These are phyloP conservation scores for Chorisops tibialis DNA, from an alignment of 2,888 invertebrate species.

Conservation along the genomic window DNA sequence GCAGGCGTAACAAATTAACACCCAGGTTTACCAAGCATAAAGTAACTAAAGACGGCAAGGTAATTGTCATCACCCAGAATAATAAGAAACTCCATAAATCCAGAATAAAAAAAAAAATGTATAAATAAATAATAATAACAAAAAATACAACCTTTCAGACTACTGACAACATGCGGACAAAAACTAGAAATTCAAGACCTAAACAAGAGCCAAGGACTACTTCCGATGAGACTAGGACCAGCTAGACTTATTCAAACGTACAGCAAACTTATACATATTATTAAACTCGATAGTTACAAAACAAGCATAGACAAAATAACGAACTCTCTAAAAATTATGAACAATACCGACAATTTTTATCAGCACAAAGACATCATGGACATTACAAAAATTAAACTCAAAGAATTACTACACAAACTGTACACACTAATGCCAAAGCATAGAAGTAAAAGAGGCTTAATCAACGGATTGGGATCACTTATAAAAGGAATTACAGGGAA, in stretches of 20 bases:
- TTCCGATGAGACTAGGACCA: neutral
- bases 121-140: too few species aligned
- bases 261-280: neutral
- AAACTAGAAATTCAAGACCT: neutral
- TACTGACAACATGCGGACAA: constrained; percentile 2
- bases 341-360: neutral
- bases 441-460: constrained; percentile 2
- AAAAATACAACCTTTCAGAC: too few species aligned
- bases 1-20: neutral
- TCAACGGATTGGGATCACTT: constrained; percentile 16
- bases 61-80: neutral
- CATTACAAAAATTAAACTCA: neutral
- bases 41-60: neutral
- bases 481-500: constrained; percentile 19
- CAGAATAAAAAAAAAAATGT: constrained; percentile 8
- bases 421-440: neutral
- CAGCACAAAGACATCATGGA: neutral
- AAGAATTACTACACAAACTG: neutral
- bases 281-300: neutral
- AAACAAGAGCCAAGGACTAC: neutral
- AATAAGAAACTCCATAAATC: constrained; percentile 11
- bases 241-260: neutral
- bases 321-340: neutral
- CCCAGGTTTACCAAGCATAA: constrained; percentile 4
- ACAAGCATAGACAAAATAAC: neutral